Conservation (phyloP, 2,797 vertebrate genomes). For the Platalea minor region DNA sequence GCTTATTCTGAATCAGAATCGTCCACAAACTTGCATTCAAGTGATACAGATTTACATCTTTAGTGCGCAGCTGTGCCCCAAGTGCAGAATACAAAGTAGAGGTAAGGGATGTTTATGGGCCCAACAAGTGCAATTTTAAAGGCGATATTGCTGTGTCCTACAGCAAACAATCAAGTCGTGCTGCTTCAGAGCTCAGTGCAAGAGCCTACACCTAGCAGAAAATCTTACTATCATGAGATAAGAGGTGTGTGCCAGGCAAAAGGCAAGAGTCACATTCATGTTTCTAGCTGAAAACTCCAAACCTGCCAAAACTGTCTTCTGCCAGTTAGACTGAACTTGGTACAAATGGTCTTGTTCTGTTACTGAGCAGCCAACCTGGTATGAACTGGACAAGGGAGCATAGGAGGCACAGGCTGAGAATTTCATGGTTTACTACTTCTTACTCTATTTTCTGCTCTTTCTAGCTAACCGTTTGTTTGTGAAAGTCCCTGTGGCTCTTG, state of each 20-base stretch:
- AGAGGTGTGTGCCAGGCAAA: background rate
- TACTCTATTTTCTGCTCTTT: background rate
- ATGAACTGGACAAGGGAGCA: constrained; percentile 48
- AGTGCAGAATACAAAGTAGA: background rate
- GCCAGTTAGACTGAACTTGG: constrained; percentile 35
- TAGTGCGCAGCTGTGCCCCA: background rate
- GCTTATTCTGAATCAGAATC: constrained; percentile 36
- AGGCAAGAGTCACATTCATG: background rate
- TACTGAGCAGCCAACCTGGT: constrained; percentile 19
- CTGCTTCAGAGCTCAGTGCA: constrained; percentile 36
- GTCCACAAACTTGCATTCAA: constrained; percentile 43
- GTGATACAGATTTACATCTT: constrained; percentile 30
- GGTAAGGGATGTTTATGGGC: constrained; percentile 11
- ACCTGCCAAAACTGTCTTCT: background rate
- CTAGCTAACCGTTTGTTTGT: background rate
- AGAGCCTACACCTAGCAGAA: background rate
- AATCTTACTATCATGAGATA: background rate
- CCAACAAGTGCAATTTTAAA: constrained; percentile 58
- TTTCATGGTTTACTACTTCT: background rate
- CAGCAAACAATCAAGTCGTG: constrained; percentile 38
- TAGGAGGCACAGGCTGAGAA: constrained; percentile 30
- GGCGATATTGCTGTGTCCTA: background rate
- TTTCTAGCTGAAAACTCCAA: background rate
- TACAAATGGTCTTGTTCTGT: background rate
- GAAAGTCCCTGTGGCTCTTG: background rate